Evolutionary conservation across 1,140 invertebrate species (phyloP).

Genomic region (Apis dorsata): DNA sequence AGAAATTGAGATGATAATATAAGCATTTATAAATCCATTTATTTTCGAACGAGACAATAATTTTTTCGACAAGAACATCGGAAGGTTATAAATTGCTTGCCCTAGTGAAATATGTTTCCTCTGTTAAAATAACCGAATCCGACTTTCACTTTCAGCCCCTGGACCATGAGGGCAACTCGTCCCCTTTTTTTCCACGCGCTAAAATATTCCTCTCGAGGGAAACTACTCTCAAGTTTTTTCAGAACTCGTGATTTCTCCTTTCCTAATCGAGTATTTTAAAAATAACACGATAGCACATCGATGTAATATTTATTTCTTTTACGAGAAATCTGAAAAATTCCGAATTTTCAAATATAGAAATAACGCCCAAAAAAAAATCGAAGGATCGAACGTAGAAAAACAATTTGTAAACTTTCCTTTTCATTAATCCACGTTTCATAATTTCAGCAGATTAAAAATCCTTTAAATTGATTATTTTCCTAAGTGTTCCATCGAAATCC

Average conservation of each 20-base stretch:
- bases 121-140: slow-evolving; percentile 24
- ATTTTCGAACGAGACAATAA: neutral
- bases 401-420: no score
- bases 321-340: no score
- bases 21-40: neutral
- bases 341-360: no score
- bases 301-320: neutral
- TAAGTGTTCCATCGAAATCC: neutral
- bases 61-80: neutral
- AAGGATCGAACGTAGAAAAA: no score
- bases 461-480: no score
- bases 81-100: neutral
- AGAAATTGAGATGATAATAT: neutral
- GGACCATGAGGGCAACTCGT: neutral
- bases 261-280: neutral
- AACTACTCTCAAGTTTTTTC: slow-evolving; percentile 19
- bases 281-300: neutral
- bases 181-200: neutral
- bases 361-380: no score
- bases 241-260: slow-evolving; percentile 29
- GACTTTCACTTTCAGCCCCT: slow-evolving; percentile 17
- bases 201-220: slow-evolving; percentile 44
- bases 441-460: no score
- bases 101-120: neutral
- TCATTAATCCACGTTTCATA: no score